Percentiles rank a stretch among this genome's conserved stretches.
Conservation (phyloP, 2,888 invertebrate genomes). For the Synergus japonicus region DNA sequence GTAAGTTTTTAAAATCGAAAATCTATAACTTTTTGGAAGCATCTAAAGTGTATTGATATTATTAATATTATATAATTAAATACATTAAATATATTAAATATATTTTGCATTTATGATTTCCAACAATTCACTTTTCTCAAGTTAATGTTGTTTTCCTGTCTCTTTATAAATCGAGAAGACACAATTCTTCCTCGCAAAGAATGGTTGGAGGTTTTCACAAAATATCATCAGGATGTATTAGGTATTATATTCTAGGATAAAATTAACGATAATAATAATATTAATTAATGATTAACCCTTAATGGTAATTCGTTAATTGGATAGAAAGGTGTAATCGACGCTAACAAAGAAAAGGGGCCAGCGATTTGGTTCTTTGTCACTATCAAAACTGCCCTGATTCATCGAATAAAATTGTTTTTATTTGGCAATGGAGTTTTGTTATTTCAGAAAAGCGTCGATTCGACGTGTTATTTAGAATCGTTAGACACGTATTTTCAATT, state of each 20-base stretch:
- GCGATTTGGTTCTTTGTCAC: constrained; percentile 44
- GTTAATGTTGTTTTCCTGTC: constrained; percentile 32
- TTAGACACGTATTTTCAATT: constrained; percentile 30
- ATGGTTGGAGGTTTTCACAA: constrained; percentile 64
- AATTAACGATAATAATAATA: constrained; percentile 66
- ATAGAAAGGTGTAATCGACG: constrained; percentile 58
- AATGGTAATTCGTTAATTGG: constrained; percentile 64
- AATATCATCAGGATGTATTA: constrained; percentile 71
- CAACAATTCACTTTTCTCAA: constrained; percentile 29
- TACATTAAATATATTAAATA: too few species aligned
- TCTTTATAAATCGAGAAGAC: constrained; percentile 17
- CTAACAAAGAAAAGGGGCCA: constrained; percentile 43
- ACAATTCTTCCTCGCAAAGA: constrained; percentile 50
- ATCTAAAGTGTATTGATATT: too few species aligned
- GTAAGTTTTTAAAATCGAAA: too few species aligned
- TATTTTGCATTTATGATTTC: not conserved
- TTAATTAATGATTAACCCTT: constrained; percentile 71
- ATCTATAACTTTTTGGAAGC: too few species aligned
- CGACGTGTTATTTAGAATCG: constrained; percentile 10
- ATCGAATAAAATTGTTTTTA: not conserved
- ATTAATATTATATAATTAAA: too few species aligned
- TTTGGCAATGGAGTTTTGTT: not conserved
- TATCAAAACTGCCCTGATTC: constrained; percentile 25
- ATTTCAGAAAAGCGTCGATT: constrained; percentile 5
- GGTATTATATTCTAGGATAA: constrained; percentile 72